Percentiles rank a stretch among this genome's conserved stretches.
phyloP scores from a whole-genome alignment of 2,797 vertebrate species.

The Micromesistius poutassou region DNA sequence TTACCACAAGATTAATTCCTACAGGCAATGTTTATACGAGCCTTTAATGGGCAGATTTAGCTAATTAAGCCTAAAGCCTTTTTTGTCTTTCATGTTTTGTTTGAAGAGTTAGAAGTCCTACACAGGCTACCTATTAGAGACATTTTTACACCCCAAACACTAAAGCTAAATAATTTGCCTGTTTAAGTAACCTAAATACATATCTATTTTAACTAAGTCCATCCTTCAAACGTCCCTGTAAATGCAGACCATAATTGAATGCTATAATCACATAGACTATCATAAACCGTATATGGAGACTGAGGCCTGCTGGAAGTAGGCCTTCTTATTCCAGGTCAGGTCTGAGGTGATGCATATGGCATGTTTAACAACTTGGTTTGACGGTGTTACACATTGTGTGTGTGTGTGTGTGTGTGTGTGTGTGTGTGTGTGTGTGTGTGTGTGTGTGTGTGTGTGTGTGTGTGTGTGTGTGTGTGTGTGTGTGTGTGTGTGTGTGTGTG shows the following conservation, averaged over 20 bases:
- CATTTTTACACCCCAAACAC: background rate
- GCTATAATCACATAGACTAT: background rate
- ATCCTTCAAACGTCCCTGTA: background rate
- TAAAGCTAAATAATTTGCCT: background rate
- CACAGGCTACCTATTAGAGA: background rate
- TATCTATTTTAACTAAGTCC: background rate
- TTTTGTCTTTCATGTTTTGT: background rate
- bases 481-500: slow-evolving; percentile 12
- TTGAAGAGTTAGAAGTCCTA: background rate
- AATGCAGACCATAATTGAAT: background rate
- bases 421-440: slow-evolving; percentile 4
- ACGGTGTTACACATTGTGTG: slow-evolving; percentile 46
- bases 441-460: slow-evolving; percentile 59
- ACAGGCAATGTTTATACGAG: background rate
- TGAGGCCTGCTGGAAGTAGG: background rate
- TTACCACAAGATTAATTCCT: background rate
- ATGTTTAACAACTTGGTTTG: background rate
- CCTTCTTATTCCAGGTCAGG: background rate
- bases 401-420: slow-evolving; percentile 45
- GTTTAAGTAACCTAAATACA: background rate
- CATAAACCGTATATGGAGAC: too few relatives aligned
- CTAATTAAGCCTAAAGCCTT: background rate
- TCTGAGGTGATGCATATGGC: background rate
- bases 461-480: slow-evolving; percentile 6
- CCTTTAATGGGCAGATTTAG: slow-evolving; percentile 1